Evolutionary conservation across 1,140 invertebrate genomes (phyloP).

Genomic region (Caenorhabditis tropicalis): DNA sequence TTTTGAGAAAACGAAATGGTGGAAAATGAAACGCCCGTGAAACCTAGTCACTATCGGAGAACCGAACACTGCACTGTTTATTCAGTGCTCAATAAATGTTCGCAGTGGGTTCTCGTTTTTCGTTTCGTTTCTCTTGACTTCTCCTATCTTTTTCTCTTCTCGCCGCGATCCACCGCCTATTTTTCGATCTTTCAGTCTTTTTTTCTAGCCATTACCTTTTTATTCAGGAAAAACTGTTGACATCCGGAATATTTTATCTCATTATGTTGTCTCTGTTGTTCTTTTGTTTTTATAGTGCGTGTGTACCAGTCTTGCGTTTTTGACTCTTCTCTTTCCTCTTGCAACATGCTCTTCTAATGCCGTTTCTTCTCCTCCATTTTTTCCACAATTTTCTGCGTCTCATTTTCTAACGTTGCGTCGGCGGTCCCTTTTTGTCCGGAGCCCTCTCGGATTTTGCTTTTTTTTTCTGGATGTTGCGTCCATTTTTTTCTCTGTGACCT

Average conservation of each 20-base stretch:
- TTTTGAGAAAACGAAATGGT: not conserved
- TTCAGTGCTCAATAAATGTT: conserved; percentile 40
- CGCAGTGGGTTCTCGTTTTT: conserved; percentile 43
- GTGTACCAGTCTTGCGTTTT: not conserved
- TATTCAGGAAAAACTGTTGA: not conserved
- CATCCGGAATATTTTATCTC: not conserved
- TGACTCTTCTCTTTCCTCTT: conserved; percentile 13
- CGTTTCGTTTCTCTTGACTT: conserved; percentile 29
- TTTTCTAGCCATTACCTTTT: not conserved
- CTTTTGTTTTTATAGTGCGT: not conserved
- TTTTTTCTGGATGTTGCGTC: conserved; percentile 38
- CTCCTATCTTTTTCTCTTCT: not conserved
- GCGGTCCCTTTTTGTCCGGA: conserved; percentile 13
- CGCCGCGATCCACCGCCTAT: not conserved
- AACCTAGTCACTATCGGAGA: conserved; percentile 13
- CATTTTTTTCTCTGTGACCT: conserved; percentile 7
- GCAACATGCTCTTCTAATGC: conserved; percentile 28
- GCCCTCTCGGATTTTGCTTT: conserved; percentile 21
- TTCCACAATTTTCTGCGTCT: conserved; percentile 5
- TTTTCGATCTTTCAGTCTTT: not conserved
- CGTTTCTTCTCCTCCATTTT: not conserved
- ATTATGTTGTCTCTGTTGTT: not conserved
- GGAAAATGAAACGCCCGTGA: not conserved
- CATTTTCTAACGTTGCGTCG: conserved; percentile 25
- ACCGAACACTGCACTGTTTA: conserved; percentile 38